phyloP scores from a whole-genome alignment of 2,113 vertebrate species.

The Xenotilapia flavipinnis region DNA sequence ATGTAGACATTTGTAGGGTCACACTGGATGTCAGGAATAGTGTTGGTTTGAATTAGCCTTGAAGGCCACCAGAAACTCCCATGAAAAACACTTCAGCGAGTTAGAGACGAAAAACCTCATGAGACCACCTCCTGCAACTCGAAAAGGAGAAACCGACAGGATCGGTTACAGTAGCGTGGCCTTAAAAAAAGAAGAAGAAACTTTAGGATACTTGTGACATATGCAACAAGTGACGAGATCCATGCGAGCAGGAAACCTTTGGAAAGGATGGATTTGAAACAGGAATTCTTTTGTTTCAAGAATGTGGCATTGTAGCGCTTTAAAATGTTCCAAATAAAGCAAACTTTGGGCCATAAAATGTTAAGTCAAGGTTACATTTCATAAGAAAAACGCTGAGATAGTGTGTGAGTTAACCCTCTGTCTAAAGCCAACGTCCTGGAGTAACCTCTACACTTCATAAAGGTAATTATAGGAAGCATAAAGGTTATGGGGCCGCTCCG shows the following conservation, averaged over 20 bases:
- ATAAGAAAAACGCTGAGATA: not conserved
- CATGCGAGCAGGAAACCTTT: not conserved
- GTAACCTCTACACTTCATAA: not conserved
- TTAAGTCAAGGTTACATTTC: not conserved
- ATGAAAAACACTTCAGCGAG: not conserved
- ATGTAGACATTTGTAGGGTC: constrained; percentile 29
- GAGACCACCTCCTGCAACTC: not conserved
- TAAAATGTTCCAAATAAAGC: not conserved
- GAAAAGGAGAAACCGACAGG: not conserved
- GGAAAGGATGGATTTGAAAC: not conserved
- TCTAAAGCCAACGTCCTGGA: not conserved
- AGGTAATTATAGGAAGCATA: not conserved
- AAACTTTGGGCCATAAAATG: not conserved
- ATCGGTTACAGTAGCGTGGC: not conserved
- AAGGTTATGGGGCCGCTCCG: fast-evolving
- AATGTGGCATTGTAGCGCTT: not conserved
- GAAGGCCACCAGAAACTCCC: constrained; percentile 5
- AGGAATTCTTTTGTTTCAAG: not conserved
- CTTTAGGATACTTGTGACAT: not conserved
- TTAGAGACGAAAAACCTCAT: not conserved
- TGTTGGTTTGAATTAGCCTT: constrained; percentile 42
- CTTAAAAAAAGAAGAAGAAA: not conserved
- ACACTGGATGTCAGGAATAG: constrained; percentile 19
- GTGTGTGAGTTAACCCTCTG: not conserved
- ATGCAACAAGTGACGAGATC: not conserved